Evolutionary conservation across 1,140 invertebrate genomes (phyloP).

Genomic region (Metopolophium dirhodum): DNA sequence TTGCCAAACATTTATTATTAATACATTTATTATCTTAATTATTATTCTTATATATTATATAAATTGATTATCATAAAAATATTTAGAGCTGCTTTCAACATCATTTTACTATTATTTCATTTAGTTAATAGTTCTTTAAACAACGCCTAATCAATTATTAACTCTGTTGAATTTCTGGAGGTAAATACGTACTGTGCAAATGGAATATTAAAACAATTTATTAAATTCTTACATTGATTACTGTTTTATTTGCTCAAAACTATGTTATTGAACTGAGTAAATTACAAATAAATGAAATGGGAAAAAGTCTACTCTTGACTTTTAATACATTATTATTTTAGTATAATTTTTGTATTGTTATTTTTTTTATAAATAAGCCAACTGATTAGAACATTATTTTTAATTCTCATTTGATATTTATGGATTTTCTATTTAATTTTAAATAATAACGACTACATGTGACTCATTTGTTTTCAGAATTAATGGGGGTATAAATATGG

Average conservation of each 20-base stretch:
- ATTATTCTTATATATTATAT: constrained; percentile 57
- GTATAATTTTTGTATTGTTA: constrained; percentile 9
- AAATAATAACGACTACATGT: background rate
- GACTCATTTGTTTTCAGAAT: background rate
- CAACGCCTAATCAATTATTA: constrained; percentile 34
- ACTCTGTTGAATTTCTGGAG: constrained; percentile 38
- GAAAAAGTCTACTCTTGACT: background rate
- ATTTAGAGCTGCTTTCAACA: constrained; percentile 49
- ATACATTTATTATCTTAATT: constrained; percentile 55
- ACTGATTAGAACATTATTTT: background rate
- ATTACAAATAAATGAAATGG: constrained; percentile 18
- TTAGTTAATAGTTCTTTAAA: constrained; percentile 45
- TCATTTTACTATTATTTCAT: constrained; percentile 54
- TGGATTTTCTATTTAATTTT: constrained; percentile 19
- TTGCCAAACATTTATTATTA: constrained; percentile 56
- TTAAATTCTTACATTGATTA: constrained; percentile 33
- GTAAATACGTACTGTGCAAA: constrained; percentile 39
- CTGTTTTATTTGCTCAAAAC: constrained; percentile 32
- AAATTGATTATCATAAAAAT: constrained; percentile 54
- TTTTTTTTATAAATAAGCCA: constrained; percentile 20
- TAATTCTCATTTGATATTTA: background rate
- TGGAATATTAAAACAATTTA: constrained; percentile 40
- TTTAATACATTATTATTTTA: constrained; percentile 22
- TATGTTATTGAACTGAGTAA: background rate
- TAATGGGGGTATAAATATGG: background rate